phyloP scores from a whole-genome alignment of 2,888 invertebrate species.

The Psylliodes chrysocephalus region DNA sequence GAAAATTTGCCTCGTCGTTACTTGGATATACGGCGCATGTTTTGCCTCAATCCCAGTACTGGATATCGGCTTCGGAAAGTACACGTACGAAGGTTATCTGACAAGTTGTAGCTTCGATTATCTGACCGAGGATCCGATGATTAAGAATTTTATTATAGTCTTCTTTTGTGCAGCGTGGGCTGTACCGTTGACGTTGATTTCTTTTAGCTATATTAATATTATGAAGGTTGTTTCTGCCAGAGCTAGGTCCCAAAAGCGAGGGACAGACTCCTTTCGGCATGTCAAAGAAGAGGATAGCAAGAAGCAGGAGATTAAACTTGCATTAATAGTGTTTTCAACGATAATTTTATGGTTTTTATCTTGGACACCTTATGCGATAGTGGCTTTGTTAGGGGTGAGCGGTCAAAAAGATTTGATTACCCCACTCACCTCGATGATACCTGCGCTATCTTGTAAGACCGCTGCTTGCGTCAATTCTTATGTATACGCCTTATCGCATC shows the following conservation, averaged over 20 bases:
- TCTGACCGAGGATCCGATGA: slow-evolving; percentile 71
- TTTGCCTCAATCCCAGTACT: slow-evolving; percentile 78
- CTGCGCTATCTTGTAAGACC: slow-evolving; percentile 82
- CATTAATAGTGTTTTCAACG: slow-evolving; percentile 74
- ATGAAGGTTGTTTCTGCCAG: slow-evolving; percentile 69
- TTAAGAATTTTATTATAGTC: slow-evolving; percentile 76
- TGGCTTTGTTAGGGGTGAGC: slow-evolving; percentile 78
- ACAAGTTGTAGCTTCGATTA: slow-evolving; percentile 90
- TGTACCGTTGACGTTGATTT: slow-evolving; percentile 76
- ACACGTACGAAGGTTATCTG: slow-evolving; percentile 85
- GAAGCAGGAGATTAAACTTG: slow-evolving; percentile 77
- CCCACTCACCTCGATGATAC: slow-evolving; percentile 79
- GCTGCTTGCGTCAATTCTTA: slow-evolving; percentile 86
- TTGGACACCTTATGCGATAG: slow-evolving; percentile 85
- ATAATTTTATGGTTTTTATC: slow-evolving; percentile 81
- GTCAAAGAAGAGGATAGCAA: slow-evolving; percentile 73
- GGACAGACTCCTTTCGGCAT: slow-evolving; percentile 65
- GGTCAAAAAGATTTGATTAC: slow-evolving; percentile 73
- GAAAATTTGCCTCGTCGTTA: slow-evolving; percentile 68
- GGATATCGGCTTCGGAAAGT: slow-evolving; percentile 77
- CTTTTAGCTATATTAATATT: slow-evolving; percentile 79
- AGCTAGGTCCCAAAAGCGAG: slow-evolving; percentile 1
- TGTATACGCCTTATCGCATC: slow-evolving; percentile 82
- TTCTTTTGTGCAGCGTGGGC: slow-evolving; percentile 83
- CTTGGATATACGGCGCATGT: slow-evolving; percentile 79